phyloP scores from a whole-genome alignment of 2,113 vertebrate species.

The Macroglossus sobrinus region DNA sequence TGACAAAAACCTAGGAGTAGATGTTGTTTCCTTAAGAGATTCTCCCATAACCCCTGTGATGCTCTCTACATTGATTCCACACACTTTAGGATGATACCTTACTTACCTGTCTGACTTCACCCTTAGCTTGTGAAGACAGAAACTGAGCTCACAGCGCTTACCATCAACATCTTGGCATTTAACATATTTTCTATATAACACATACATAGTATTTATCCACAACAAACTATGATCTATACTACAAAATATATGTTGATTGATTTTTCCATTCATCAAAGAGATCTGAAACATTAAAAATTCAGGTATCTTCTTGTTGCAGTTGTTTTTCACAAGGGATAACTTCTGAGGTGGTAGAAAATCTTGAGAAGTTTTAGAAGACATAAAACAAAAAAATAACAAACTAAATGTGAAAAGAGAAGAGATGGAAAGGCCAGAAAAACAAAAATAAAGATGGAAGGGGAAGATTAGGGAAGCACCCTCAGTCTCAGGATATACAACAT shows the following conservation, averaged over 20 bases:
- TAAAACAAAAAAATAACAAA: too few species aligned
- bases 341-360: too few species aligned
- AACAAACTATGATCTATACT: not conserved
- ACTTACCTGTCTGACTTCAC: not conserved
- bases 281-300: not conserved
- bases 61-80: not conserved
- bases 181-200: not conserved
- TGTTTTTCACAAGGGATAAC: too few species aligned
- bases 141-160: not conserved
- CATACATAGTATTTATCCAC: not conserved
- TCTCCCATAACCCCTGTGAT: not conserved
- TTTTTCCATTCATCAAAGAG: not conserved
- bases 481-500: too few species aligned
- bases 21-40: not conserved
- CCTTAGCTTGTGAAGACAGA: not conserved
- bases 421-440: too few species aligned
- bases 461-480: too few species aligned
- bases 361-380: too few species aligned
- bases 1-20: not conserved
- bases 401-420: too few species aligned
- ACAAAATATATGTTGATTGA: not conserved
- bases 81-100: not conserved
- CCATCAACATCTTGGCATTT: not conserved
- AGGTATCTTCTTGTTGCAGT: too few species aligned
- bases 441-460: too few species aligned